These are phyloP conservation scores for Drosophila hydei DNA, from an alignment of 1,140 invertebrate genomes.

Conservation along the genomic window DNA sequence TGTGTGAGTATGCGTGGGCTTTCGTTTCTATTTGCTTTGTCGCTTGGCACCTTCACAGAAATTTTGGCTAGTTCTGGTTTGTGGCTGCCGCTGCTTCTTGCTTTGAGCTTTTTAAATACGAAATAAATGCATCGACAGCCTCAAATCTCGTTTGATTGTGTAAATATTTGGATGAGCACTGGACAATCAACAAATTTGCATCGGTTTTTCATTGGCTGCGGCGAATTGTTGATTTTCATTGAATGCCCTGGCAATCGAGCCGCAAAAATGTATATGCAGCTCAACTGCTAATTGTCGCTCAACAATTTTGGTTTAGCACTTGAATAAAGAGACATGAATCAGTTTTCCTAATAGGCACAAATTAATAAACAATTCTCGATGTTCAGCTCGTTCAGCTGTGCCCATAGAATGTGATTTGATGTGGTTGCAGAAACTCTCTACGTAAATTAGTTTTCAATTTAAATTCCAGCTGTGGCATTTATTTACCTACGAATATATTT, in stretches of 20 bases:
- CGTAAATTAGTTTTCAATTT: neutral
- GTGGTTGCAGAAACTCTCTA: neutral
- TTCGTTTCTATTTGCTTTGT: conserved; percentile 23
- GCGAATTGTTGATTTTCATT: conserved; percentile 21
- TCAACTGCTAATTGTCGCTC: conserved; percentile 18
- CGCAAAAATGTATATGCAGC: conserved; percentile 18
- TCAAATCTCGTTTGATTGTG: conserved; percentile 72
- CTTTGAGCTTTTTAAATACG: conserved; percentile 53
- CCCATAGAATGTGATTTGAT: neutral
- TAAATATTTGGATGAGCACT: conserved; percentile 59
- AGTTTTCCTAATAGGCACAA: conserved; percentile 3
- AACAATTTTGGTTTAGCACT: conserved; percentile 15
- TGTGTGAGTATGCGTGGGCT: no score
- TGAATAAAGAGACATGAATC: conserved; percentile 6
- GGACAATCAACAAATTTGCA: conserved; percentile 21
- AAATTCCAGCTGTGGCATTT: no score
- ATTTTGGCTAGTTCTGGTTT: conserved; percentile 28
- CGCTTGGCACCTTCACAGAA: conserved; percentile 51
- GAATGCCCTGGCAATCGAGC: neutral
- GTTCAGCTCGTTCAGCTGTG: neutral
- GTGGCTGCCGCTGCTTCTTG: conserved; percentile 13
- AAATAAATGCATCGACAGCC: conserved; percentile 61
- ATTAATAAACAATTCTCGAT: conserved; percentile 10
- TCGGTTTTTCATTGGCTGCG: conserved; percentile 15
- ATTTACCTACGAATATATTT: neutral